Evolutionary conservation across 2,113 vertebrate genomes (phyloP).

Genomic region (Dicrurus megarhynchus): DNA sequence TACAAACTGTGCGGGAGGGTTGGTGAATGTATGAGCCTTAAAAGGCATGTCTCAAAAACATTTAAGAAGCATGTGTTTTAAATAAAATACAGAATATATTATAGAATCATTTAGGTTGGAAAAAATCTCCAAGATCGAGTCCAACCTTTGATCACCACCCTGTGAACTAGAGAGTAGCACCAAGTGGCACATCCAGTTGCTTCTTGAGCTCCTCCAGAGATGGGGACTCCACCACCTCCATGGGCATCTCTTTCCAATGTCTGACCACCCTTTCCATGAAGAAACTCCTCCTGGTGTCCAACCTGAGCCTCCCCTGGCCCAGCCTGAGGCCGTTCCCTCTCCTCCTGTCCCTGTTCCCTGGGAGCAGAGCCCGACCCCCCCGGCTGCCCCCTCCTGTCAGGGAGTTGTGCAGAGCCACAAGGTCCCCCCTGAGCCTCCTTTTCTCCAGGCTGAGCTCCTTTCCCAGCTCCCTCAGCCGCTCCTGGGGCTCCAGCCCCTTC

Average conservation of each 20-base stretch:
- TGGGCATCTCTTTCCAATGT: neutral
- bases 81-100: neutral
- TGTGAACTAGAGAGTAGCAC: neutral
- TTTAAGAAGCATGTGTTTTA: neutral
- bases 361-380: neutral
- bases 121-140: neutral
- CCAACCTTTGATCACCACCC: neutral
- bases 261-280: rapidly evolving
- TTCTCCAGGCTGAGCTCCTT: neutral
- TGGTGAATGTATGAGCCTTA: neutral
- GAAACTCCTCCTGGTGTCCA: neutral
- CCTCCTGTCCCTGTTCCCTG: neutral
- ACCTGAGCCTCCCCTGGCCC: neutral
- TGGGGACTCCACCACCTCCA: neutral
- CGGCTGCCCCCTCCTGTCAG: neutral
- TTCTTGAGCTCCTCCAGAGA: neutral
- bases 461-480: neutral
- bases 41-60: rapidly evolving
- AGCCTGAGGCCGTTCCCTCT: neutral
- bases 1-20: neutral
- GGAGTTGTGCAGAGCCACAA: neutral
- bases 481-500: neutral
- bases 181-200: neutral
- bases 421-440: neutral
- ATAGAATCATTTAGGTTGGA: neutral